Base-by-base conservation (phyloP, 1,140 invertebrate species). In the Scaptodrosophila lebanonensis region DNA sequence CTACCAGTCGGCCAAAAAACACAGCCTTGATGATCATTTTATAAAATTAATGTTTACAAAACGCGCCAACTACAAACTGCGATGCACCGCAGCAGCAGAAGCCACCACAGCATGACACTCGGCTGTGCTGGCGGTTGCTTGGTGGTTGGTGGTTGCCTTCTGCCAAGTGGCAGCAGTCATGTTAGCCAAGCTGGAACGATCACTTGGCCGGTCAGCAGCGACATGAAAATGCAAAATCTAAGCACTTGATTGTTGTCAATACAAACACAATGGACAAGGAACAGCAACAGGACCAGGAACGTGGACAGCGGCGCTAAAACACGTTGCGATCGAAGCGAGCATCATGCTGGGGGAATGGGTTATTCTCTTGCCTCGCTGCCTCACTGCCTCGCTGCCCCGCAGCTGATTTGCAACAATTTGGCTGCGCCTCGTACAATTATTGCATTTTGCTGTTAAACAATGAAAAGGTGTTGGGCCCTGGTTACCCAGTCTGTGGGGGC, bases 391-490 rank as follows among this genome's bases (percentile, higher is more conserved):
- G 47, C 36, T 30, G 13, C 39, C 1, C 29, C 36, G 42, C 20
- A 7, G 17, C 20, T 13, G 7, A 9, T 2, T 43, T 29, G 22
- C 33, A 49, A 18, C 17, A 33, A 27, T 50, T 27, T 36, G 6
- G 7, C 2, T 32, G 17, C 13, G 12, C 22, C 30, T 60, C 30
- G 18, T 68, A 77, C 73, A 77, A 77, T 77, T 79, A 77, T 77
- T 79, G 73, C 67, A 43, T 77, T 77, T 77, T 44, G 64, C 48
- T 77, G 73, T 77, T 71, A 29, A 75, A 70, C 72, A 77, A 77
- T 57, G 62, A 50, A 30, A 45, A 47, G 22, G 54, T 65, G 61
- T 64, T 64, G 61, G 45, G 40, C 44, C 32, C 22, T 56, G 13
- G 27, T 51, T 18, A 30, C 20, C 12, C 18, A 30, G 18, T n/a